Evolutionary conservation across 2,888 invertebrate genomes (phyloP), one percentile per base, ranked within the genome.

Genomic region (Apamea anceps): DNA sequence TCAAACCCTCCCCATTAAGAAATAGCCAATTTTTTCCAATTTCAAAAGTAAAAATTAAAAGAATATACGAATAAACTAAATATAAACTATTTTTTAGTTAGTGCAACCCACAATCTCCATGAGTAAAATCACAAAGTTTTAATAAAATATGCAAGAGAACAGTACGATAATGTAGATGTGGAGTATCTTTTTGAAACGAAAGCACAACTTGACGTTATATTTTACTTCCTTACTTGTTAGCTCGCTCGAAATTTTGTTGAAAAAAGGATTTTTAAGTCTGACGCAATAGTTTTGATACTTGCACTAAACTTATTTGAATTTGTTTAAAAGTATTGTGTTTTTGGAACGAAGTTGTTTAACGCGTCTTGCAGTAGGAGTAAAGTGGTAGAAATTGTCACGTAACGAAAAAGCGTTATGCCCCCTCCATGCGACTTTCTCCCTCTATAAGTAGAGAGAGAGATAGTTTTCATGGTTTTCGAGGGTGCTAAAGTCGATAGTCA

Each of bases 251-350:
- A 51, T n/a, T n/a, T 60, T 32, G 15, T 45, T n/a, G 3, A 15
- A 66, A 60, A 73, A 68, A 51, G 6, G 28, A 28, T 68, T 68
- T 42, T 51, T 6, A 21, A 42, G 42, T 10, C 13, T 0, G 71
- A n/a, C 25, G 15, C 12, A 42, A 42, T 62, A 70, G 25, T 62
- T 18, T 79, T 79, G 80, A 79, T 70, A 80, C 80, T 78, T 78
- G 10, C 0, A 18, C 18, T 8, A 18, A 25, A 32, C 37, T 48
- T 32, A 1, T 63, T 72, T 28, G 7, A 60, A 21, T 75, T 25
- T 2, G 0, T 48, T 1, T 21, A 4, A 12, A 12, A 57, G 10
- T 8, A 6, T 28, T 25, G 25, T 13, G 0, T 25, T 45, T 25
- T 57, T 18, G 45, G 45, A 45, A 45, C 45, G 45, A 45, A 12